A percentile compares a stretch with the other conserved stretches of the same genome.
phyloP scores from a whole-genome alignment of 2,797 vertebrate species.

The Rhyacichthys aspro region DNA sequence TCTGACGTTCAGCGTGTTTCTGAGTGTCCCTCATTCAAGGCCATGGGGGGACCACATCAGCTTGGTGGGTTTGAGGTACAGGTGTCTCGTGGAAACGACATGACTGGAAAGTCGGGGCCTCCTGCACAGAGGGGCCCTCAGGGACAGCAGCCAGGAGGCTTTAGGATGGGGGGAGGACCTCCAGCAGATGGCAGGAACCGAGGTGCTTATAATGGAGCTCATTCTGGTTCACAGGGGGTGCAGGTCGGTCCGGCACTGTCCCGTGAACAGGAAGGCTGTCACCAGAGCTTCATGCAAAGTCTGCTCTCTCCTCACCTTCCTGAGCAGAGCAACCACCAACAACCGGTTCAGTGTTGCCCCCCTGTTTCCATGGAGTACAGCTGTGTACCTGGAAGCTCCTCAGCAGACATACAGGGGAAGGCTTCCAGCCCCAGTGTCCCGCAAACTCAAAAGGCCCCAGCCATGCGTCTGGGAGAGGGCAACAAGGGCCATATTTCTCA shows the following conservation, averaged over 20 bases:
- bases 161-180: slow-evolving; percentile 87
- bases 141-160: slow-evolving; percentile 83
- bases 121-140: slow-evolving; percentile 88
- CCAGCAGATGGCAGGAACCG: slow-evolving; percentile 88
- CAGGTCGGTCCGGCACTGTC: slow-evolving; percentile 83
- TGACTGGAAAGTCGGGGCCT: slow-evolving; percentile 84
- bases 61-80: slow-evolving; percentile 89
- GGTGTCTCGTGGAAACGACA: slow-evolving; percentile 89
- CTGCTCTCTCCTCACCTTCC: slow-evolving; percentile 91
- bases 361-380: slow-evolving; percentile 90
- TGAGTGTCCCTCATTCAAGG: slow-evolving; percentile 93
- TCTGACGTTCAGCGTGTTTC: slow-evolving; percentile 88
- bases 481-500: slow-evolving; percentile 92
- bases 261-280: slow-evolving; percentile 91
- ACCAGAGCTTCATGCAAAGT: slow-evolving; percentile 97
- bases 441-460: slow-evolving; percentile 86
- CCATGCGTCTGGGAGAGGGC: slow-evolving; percentile 90
- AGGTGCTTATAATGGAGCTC: slow-evolving; percentile 85
- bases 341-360: slow-evolving; percentile 88
- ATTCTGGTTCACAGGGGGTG: slow-evolving; percentile 86
- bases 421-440: slow-evolving; percentile 91
- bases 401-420: slow-evolving; percentile 91
- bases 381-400: slow-evolving; percentile 87
- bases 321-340: slow-evolving; percentile 91
- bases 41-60: slow-evolving; percentile 82